Evolutionary conservation across 2,888 invertebrate species (phyloP).

Genomic region (Agelastica alni): DNA sequence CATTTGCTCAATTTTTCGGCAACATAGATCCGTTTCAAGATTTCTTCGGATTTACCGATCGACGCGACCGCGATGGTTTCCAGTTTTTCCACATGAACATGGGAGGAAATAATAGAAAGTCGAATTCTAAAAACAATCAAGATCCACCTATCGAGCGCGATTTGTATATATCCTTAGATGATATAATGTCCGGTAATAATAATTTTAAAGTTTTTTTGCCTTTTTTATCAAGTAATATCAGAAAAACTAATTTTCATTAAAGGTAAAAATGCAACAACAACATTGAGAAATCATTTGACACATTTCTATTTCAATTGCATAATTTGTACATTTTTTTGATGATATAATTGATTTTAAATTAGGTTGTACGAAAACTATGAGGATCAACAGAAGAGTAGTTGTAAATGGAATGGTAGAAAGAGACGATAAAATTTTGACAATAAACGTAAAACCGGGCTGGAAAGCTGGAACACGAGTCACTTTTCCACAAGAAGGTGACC

Average conservation of each 20-base stretch:
- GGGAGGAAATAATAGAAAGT: conserved; percentile 51
- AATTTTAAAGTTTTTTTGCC: too few relatives aligned
- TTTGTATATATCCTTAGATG: conserved; percentile 86
- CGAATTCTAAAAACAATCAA: conserved; percentile 58
- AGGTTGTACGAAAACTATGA: conserved; percentile 90
- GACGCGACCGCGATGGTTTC: conserved; percentile 30
- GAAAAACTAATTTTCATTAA: too few relatives aligned
- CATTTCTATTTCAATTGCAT: too few relatives aligned
- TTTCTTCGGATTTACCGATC: conserved; percentile 72
- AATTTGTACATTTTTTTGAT: background rate
- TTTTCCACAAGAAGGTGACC: conserved; percentile 94
- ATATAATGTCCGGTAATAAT: conserved; percentile 73
- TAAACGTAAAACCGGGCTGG: conserved; percentile 95
- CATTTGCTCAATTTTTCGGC: conserved; percentile 96
- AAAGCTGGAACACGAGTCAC: conserved; percentile 95
- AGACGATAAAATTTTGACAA: conserved; percentile 90
- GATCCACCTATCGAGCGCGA: conserved; percentile 90
- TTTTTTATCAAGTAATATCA: too few relatives aligned
- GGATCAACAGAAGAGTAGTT: conserved; percentile 86
- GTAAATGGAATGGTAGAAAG: conserved; percentile 77
- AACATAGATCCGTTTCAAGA: conserved; percentile 87
- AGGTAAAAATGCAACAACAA: too few relatives aligned
- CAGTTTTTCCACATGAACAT: conserved; percentile 12
- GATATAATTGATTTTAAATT: background rate
- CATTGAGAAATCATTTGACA: too few relatives aligned